Base-by-base conservation (phyloP, 1,140 invertebrate genomes). In the Apolygus lucorum region DNA sequence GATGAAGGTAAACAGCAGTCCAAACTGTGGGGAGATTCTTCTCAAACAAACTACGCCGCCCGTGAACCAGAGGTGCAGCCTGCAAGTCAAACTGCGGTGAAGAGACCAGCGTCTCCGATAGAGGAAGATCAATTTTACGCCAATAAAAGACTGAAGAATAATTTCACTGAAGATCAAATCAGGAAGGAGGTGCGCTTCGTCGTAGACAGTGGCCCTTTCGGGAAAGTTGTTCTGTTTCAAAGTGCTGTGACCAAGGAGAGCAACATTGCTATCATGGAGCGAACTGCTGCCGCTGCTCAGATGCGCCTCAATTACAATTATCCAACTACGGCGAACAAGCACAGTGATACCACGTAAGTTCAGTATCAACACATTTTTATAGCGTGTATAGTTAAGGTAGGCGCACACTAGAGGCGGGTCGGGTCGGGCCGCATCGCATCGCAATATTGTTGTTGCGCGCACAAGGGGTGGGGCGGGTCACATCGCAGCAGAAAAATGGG, bases 201-300 rank as follows among this genome's bases (percentile, higher is more conserved):
- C 17, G 26, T 29, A 69, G 26, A 42, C 1, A 63, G 28, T 21
- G 70, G 70, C 21, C 70, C 70, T 11, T 71, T 71, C 52, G 70
- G 70, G 1, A 67, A 65, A 64, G 52, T 71, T 2, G 70, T 71
- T 52, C 24, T 71, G 1, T 71, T 68, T 27, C n/a, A 68, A 29
- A 63, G 24, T 21, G 21, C 27, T 27, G 17, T 22, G 2, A n/a
- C 13, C 2, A 27, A 34, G 29, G 67, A 68, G 17, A 28, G 66
- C n/a, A 17, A 27, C 0, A 42, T 63, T 21, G 49, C 2, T 21
- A 68, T 71, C 21, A 64, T 71, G 2, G 70, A 71, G 25, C 62
- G 67, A 21, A 67, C 67, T 2, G 70, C 67, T 0, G 25, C 34
- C 14, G 67, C 70, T 17, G 66, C 70, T 52, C 70, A 71, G 13